Evolutionary conservation across 1,140 invertebrate species (phyloP), one percentile per base, ranked within the genome.

Genomic region (Brachionus rubens): DNA sequence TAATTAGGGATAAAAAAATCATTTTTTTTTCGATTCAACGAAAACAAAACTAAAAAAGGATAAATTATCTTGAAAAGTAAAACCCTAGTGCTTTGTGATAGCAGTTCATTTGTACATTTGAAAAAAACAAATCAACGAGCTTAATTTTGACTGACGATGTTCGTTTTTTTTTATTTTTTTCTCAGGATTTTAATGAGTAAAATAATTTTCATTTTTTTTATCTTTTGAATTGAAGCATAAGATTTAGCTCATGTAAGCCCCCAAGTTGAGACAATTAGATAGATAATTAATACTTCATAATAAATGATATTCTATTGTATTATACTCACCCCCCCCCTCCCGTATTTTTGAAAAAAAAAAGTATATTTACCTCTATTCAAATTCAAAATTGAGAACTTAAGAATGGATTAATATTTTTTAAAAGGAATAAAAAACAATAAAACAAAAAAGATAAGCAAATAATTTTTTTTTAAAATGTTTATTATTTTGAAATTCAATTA

Each of bases 131-230:
- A n/a, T n/a, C n/a, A n/a, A n/a, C n/a, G n/a, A n/a, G n/a, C n/a
- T n/a, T n/a, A n/a, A 40, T 78, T 52, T 54, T 81, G 82, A 46
- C 79, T 77, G 4, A 78, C 79, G 33, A 36, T 9, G 9, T 9
- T 36, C 9, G 33, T 36, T 36, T 36, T 36, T 5, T 3, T 36
- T 36, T n/a, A n/a, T 36, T 36, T 36, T 36, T 36, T 36, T 36
- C 33, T 36, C 33, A 36, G 33, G 33, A 36, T 36, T 36, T 36
- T 36, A 36, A 36, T 36, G 33, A 36, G 33, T 36, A 36, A 9
- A 36, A 36, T 5, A 36, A 36, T 5, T 9, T 3, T 3, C 3
- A 36, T 9, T 9, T 9, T 9, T 36, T 36, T 5, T 36, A 3
- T 36, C 33, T 5, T 5, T 36, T 5, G 33, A 36, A 36, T 36